A percentile compares a stretch with the other conserved stretches of the same genome.
These are phyloP conservation scores for Conomelus anceps DNA, from an alignment of 2,888 invertebrate species.

Conservation along the genomic window DNA sequence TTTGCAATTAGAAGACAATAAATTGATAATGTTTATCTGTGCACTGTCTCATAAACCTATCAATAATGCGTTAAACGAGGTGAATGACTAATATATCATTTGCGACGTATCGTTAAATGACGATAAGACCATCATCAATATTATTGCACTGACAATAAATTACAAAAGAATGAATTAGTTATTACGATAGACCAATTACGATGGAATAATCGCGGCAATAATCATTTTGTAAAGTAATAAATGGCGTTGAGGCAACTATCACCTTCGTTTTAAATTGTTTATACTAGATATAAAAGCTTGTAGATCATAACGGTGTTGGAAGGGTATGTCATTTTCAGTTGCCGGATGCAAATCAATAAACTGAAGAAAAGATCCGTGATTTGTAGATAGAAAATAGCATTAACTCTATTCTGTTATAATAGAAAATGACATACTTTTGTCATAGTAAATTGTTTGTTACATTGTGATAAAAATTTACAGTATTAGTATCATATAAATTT, in stretches of 20 bases:
- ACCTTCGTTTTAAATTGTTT: neutral
- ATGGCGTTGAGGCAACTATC: neutral
- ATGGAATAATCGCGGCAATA: neutral
- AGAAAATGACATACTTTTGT: no score
- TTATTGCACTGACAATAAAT: neutral
- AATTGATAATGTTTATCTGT: neutral
- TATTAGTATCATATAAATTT: no score
- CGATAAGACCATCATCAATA: neutral
- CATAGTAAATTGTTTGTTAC: no score
- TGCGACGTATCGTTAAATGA: neutral
- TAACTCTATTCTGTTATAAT: no score
- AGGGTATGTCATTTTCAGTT: neutral
- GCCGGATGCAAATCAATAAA: no score
- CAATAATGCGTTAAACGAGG: neutral
- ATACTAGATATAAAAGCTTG: neutral
- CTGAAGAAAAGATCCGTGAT: no score
- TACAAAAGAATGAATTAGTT: neutral
- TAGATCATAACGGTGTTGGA: neutral
- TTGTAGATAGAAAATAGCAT: no score
- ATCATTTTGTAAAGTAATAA: neutral
- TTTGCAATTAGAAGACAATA: neutral
- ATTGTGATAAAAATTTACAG: no score
- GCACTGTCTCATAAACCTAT: neutral
- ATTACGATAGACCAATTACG: neutral
- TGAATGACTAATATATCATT: neutral